phyloP scores from a whole-genome alignment of 2,797 vertebrate genomes.

The Craterocephalus amniculus region DNA sequence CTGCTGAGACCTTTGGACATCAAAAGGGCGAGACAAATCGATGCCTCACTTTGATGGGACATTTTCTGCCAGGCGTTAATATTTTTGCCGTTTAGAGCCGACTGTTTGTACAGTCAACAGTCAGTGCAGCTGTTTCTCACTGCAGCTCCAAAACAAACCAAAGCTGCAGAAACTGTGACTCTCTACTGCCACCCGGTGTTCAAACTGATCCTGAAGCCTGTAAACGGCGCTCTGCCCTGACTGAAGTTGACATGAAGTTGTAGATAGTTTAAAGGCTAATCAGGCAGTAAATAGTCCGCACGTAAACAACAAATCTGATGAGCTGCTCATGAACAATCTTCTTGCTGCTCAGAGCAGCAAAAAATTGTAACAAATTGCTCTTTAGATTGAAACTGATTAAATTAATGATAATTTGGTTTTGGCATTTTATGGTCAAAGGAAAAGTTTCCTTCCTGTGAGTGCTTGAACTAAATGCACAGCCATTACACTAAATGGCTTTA shows the following conservation, averaged over 20 bases:
- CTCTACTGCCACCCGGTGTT: conserved; percentile 68
- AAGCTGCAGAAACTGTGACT: conserved; percentile 23
- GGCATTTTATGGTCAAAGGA: background rate
- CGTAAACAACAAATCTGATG: background rate
- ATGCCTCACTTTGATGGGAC: conserved; percentile 34
- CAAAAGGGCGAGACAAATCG: conserved; percentile 31
- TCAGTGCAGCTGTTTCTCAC: background rate
- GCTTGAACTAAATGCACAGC: too few species aligned
- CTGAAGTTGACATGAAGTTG: background rate
- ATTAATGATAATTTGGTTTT: background rate
- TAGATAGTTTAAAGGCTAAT: background rate
- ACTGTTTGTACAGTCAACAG: conserved; percentile 22
- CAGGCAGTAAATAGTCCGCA: background rate
- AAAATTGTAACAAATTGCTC: too few species aligned
- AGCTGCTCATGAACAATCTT: background rate
- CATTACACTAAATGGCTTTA: background rate
- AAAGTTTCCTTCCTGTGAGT: background rate
- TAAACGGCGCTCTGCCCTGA: background rate
- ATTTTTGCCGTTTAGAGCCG: conserved; percentile 35
- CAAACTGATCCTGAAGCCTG: background rate
- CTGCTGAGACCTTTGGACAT: conserved; percentile 64
- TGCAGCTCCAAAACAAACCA: background rate
- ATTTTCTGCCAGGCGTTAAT: conserved; percentile 30
- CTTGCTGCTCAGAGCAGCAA: background rate
- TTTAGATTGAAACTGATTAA: background rate